Evolutionary conservation across 2,888 invertebrate genomes (phyloP).

Genomic region (Odontothrips loti): DNA sequence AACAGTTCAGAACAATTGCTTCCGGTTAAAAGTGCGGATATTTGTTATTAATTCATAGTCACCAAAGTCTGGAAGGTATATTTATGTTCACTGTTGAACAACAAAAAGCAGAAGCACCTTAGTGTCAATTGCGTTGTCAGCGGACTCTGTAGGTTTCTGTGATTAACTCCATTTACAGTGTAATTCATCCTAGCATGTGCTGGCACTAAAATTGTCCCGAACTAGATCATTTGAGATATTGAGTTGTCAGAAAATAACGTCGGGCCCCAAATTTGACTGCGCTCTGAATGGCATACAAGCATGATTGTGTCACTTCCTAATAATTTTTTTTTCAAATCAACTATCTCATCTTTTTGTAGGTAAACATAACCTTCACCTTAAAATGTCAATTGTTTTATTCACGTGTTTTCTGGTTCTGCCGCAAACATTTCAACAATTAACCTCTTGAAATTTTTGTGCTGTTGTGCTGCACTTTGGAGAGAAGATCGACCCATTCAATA

Average conservation of each 20-base stretch:
- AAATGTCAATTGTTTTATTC: not conserved
- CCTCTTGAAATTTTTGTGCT: not conserved
- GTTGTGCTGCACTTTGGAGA: not conserved
- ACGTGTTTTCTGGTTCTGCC: not conserved
- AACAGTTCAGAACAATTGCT: not conserved
- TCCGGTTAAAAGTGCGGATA: slow-evolving; percentile 16
- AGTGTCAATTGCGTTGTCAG: not conserved
- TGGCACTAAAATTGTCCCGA: not conserved
- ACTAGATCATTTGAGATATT: too few relatives aligned
- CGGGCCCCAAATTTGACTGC: not conserved
- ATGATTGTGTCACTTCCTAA: not conserved
- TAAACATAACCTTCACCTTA: slow-evolving; percentile 5
- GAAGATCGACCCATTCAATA: not conserved
- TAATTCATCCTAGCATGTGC: slow-evolving; percentile 3
- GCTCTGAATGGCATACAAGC: not conserved
- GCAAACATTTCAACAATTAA: not conserved
- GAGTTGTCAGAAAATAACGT: not conserved
- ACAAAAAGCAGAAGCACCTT: not conserved
- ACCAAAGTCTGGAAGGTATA: not conserved
- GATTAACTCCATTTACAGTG: not conserved
- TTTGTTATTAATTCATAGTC: not conserved
- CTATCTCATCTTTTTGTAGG: not conserved
- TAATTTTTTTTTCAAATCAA: not conserved
- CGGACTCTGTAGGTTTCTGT: not conserved
- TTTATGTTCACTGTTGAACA: not conserved